Conservation (phyloP, 2,888 invertebrate genomes). For the Dryadula phaetusa region DNA sequence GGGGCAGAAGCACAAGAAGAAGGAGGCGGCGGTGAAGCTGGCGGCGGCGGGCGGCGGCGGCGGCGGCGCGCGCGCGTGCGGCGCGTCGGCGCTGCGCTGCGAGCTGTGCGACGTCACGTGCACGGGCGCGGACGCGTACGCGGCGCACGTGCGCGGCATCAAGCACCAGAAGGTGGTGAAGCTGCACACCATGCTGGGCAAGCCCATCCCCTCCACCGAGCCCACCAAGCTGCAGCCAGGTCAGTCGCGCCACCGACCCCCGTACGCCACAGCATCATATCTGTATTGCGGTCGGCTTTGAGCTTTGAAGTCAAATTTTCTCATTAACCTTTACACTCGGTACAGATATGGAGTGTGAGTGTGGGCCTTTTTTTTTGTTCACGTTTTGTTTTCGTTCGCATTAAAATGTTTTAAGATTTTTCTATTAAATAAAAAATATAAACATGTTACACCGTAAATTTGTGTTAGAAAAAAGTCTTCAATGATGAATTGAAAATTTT, state of each 20-base stretch:
- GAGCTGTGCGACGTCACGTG: slow-evolving; percentile 99
- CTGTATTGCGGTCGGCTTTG: slow-evolving; percentile 74
- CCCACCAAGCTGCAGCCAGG: slow-evolving; percentile 91
- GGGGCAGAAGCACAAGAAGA: slow-evolving; percentile 99
- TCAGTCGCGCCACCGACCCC: slow-evolving; percentile 53
- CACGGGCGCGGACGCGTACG: slow-evolving; percentile 99
- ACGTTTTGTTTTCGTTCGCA: slow-evolving; percentile 7
- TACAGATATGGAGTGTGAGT: slow-evolving; percentile 81
- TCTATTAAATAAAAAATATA: not conserved
- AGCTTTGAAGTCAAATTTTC: slow-evolving; percentile 76
- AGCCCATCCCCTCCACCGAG: slow-evolving; percentile 98
- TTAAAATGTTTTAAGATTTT: not conserved
- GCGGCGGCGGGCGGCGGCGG: slow-evolving; percentile 86
- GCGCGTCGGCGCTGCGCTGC: slow-evolving; percentile 89
- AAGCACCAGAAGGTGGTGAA: slow-evolving; percentile 99
- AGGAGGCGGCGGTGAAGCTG: slow-evolving; percentile 90
- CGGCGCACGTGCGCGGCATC: slow-evolving; percentile 98
- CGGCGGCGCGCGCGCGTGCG: slow-evolving; percentile 80
- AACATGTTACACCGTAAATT: not conserved
- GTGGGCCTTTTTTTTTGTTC: slow-evolving; percentile 61
- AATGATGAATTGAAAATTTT: not conserved
- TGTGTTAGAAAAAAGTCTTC: not conserved
- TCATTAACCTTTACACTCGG: slow-evolving; percentile 59
- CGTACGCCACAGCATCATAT: slow-evolving; percentile 76
- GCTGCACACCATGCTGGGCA: slow-evolving; percentile 97